Evolutionary conservation across 2,797 vertebrate species (phyloP).

Genomic region (Apodemus agrarius): DNA sequence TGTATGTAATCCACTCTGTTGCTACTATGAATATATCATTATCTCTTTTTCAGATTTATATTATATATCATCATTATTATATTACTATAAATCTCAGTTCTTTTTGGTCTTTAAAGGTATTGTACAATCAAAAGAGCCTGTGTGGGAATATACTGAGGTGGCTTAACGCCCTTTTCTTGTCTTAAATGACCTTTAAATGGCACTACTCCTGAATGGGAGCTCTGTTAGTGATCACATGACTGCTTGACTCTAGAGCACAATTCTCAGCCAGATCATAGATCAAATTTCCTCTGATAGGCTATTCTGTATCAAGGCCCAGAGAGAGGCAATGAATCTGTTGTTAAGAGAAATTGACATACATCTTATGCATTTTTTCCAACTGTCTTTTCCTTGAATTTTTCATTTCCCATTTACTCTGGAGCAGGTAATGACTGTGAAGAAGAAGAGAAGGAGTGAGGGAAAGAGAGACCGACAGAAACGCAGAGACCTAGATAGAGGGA

Average conservation of each 20-base stretch:
- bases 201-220: background rate
- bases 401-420: background rate
- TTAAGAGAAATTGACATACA: background rate
- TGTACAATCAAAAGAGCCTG: background rate
- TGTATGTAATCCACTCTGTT: background rate
- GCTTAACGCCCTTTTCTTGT: background rate
- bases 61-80: background rate
- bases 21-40: background rate
- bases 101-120: background rate
- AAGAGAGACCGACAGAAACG: background rate
- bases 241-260: rapidly evolving
- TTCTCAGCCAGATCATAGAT: background rate
- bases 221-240: background rate
- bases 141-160: background rate
- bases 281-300: background rate
- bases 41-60: background rate
- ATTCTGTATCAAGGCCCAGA: background rate
- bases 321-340: background rate
- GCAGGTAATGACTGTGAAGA: background rate
- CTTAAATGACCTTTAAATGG: background rate
- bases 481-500: background rate
- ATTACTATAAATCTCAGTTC: background rate
- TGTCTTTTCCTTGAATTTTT: background rate
- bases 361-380: background rate
- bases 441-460: background rate